Base-by-base conservation (phyloP, 2,888 invertebrate genomes). In the Troilus luridus region DNA sequence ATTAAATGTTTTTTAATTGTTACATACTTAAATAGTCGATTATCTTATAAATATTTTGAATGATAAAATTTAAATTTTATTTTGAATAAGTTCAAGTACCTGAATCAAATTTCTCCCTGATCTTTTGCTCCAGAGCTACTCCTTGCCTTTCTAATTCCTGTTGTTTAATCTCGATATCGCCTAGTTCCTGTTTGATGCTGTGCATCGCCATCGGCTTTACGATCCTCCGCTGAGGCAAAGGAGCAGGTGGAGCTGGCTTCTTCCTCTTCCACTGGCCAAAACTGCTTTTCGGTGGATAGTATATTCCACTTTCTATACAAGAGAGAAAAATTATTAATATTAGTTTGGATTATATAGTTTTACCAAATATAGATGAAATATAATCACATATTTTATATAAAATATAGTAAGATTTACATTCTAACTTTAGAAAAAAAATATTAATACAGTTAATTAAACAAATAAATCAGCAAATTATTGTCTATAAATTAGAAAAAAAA, bases 61-160 rank as follows among this genome's bases (percentile, higher is more conserved):
- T 41, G 41, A 41, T 41, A 41, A 41, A 41, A 41, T 41, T 41
- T 41, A 41, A n/a, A n/a, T n/a, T n/a, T n/a, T 56, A 41, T 41
- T 41, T 41, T 41, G 88, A 67, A 88, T 60, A 88, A 72, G 8
- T 72, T 17, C 67, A 89, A 12, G 11, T 72, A 94, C 94, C 94
- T 92, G 94, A 94, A 88, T 97, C 97, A 94, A 97, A 97, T 94
- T 97, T 97, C 94, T 97, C 97, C 93, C 98, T 96, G 93, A 99
- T 98, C 94, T 97, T 96, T 93, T 97, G 96, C 94, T 99, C 98
- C 93, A 99, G 95, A 93, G 96, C 96, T n/a, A 98, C 97, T 85
- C 98, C 98, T 94, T 98, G 98, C 92, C 97, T 96, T 94, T 98
- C 98, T 90, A 98, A 95, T 27, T 98, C 98, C 93, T 97, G 97